Evolutionary conservation across 1,140 invertebrate species (phyloP).

Genomic region (Pentalonia nigronervosa): DNA sequence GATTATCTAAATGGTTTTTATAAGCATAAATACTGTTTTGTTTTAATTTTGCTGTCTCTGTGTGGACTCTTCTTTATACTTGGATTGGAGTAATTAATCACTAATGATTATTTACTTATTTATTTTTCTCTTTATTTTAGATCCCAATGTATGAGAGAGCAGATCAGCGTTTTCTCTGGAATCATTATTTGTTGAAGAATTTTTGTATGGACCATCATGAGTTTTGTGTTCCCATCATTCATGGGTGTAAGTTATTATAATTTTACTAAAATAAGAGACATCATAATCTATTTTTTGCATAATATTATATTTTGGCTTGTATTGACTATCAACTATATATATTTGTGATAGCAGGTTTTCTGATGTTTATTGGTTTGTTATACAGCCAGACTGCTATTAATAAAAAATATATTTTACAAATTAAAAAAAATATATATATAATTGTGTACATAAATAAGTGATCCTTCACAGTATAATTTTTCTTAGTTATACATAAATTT

Average conservation of each 20-base stretch:
- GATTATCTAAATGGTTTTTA: background rate
- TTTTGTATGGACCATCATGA: conserved; percentile 74
- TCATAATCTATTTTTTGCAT: background rate
- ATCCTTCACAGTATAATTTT: background rate
- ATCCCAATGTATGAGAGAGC: conserved; percentile 78
- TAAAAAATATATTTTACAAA: background rate
- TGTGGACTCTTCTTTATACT: background rate
- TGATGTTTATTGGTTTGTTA: background rate
- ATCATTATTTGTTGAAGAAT: conserved; percentile 79
- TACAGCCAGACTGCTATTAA: background rate
- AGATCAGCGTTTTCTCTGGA: conserved; percentile 93
- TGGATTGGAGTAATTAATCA: background rate
- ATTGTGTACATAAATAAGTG: background rate
- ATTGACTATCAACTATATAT: background rate
- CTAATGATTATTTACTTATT: background rate
- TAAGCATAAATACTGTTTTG: background rate
- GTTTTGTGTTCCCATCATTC: conserved; percentile 86
- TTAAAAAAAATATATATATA: background rate
- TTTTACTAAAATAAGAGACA: too few relatives aligned
- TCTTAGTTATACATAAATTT: background rate
- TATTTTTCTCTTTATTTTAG: conserved; percentile 63
- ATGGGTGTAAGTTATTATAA: conserved; percentile 83
- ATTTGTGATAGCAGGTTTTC: background rate
- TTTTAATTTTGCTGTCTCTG: background rate
- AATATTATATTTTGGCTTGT: background rate